Evolutionary conservation across 1,140 invertebrate genomes (phyloP).

Genomic region (Zophobas atratus): DNA sequence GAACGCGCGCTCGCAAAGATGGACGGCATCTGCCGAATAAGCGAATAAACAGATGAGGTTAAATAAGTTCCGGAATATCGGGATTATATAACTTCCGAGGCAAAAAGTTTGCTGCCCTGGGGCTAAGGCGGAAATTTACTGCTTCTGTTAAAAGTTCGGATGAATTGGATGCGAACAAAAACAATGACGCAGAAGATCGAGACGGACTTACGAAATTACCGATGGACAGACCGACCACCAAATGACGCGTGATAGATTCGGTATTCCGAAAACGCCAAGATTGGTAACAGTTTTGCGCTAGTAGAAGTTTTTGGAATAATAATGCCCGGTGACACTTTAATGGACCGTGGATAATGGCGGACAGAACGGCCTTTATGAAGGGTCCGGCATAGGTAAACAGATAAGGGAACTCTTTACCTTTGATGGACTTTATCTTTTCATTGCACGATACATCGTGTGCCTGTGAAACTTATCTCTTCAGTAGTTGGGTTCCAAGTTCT

Average conservation of each 20-base stretch:
- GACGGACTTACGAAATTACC: constrained; percentile 56
- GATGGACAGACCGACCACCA: constrained; percentile 4
- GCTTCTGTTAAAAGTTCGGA: constrained; percentile 48
- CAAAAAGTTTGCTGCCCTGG: constrained; percentile 55
- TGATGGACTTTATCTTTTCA: too few relatives aligned
- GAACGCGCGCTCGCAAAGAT: constrained; percentile 54
- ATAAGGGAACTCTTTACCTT: neutral
- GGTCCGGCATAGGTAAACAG: constrained; percentile 1
- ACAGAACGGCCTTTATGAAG: neutral
- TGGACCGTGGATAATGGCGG: neutral
- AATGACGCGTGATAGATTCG: neutral
- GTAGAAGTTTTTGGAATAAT: too few relatives aligned
- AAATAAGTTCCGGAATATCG: constrained; percentile 59
- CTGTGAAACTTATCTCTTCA: neutral
- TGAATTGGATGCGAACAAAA: constrained; percentile 59
- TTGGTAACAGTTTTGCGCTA: too few relatives aligned
- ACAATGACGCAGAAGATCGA: constrained; percentile 61
- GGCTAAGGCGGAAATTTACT: constrained; percentile 51
- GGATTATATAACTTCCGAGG: constrained; percentile 53
- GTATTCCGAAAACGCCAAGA: neutral
- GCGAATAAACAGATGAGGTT: constrained; percentile 61
- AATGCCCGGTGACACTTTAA: neutral
- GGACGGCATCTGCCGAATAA: constrained; percentile 58
- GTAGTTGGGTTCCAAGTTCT: neutral
- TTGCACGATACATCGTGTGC: neutral